Base-by-base conservation (phyloP, 1,140 invertebrate species). In the Drosophila azteca region DNA sequence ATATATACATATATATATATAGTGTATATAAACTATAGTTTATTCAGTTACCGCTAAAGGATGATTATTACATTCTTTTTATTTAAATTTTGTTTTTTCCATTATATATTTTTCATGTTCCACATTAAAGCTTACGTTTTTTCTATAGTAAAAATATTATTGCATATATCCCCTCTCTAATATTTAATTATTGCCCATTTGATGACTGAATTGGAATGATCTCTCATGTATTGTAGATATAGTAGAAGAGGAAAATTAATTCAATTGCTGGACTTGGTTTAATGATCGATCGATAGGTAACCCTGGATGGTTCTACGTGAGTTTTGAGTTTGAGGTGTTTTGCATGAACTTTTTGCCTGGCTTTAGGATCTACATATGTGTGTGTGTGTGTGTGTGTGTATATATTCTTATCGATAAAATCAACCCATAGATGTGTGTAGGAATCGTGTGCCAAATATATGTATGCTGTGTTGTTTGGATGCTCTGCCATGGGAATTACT, bases 71-170 rank as follows among this genome's bases (percentile, higher is more conserved):
- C 73, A 89, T 67, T 81, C 64, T 79, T 66, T 26, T 61, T 67
- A 66, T 55, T 31, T 67, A 66, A 52, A 26, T 52, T 50, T 63
- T 11, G 0, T 39, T 11, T 77, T 72, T 79, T 66, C 45, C 68
- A 68, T 69, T 66, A 46, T 68, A 65, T 67, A 75, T 57, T 35
- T 52, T 50, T 66, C 49, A 20, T 44, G 9, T 65, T 62, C 44
- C 60, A 69, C 53, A 64, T 79, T 88, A 87, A 83, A 84, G 76
- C 85, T 89, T 89, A 84, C 45, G 17, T 70, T 79, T 44, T 72
- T 65, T 66, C 61, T 78, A 72, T 68, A 53, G 72, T 65, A 72
- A 46, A 51, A 74, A 65, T 71, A 77, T 49, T 77, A 77, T 77
- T 77, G 73, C 75, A 78, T 70, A 63, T 53, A 53, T 65, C 41